Evolutionary conservation across 2,888 invertebrate genomes (phyloP), one percentile per base, ranked within the genome.

Genomic region (Tuberolachnus salignus): DNA sequence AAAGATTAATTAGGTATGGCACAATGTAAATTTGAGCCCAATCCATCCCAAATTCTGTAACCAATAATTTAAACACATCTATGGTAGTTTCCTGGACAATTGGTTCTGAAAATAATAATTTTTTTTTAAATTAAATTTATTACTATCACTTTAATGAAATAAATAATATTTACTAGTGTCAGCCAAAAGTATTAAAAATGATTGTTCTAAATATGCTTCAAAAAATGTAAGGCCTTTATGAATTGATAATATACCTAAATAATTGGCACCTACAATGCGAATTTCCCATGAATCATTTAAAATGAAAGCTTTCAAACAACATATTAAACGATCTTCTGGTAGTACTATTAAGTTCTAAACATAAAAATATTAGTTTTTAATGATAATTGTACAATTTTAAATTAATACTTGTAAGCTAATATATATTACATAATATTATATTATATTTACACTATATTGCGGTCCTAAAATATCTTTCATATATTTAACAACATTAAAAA

Each of bases 401-500:
- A 34, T 34, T 4, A 6, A 3, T 34, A 34, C 6, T n/a, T n/a
- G n/a, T n/a, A n/a, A 34, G 34, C 34, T 34, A 34, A 34, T 34
- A 34, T 34, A 34, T 4, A 34, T 6, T 34, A 34, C 34, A 34
- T 6, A 34, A 34, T 34, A 34, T 6, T 34, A 34, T 34, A 34
- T 34, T 34, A 67, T 67, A 67, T 21, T 69, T 49, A 78, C 67
- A 67, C 16, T 26, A 59, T 78, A 78, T 49, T 51, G 53, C 16
- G 57, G 3, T 69, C 75, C 75, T 57, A 75, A 66, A 57, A 75
- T 67, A 16, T 75, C 67, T 21, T 67, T 59, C 55, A 78, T 49
- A 49, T 78, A 59, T 78, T 78, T 78, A 46, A 69, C 57, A 66
- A 78, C 59, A 67, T 78, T 78, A 59, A 78, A 78, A 34, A 69